Conservation (phyloP, 2,888 invertebrate genomes). For the Campoletis raptor region DNA sequence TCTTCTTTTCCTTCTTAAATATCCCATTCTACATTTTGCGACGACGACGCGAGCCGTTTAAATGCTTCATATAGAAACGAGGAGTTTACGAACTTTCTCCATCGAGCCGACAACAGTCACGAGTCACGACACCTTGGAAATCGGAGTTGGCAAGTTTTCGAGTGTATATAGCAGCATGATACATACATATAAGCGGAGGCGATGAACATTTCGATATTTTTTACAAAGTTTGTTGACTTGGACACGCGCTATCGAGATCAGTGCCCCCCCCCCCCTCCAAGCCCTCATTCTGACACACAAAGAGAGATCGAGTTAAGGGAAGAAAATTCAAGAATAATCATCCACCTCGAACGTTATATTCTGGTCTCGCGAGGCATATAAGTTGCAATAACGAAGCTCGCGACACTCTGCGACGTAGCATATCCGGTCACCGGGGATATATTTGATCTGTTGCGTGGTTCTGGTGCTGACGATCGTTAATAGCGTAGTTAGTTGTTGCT, state of each 20-base stretch:
- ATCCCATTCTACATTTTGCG: background rate
- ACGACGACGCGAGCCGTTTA: background rate
- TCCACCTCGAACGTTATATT: slow-evolving; percentile 13
- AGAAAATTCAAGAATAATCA: background rate
- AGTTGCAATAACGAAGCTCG: slow-evolving; percentile 9
- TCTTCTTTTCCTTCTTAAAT: background rate
- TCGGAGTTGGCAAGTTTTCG: slow-evolving; percentile 51
- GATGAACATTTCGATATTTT: background rate
- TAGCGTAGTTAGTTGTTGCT: background rate
- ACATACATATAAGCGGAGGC: background rate
- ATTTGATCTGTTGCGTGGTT: slow-evolving; percentile 2
- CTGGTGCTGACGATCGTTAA: background rate
- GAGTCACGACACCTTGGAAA: slow-evolving; percentile 72
- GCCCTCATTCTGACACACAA: slow-evolving; percentile 25
- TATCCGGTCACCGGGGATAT: slow-evolving; percentile 34
- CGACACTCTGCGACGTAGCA: slow-evolving; percentile 7
- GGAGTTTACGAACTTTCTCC: slow-evolving; percentile 77
- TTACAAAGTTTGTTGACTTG: background rate
- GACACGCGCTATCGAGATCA: slow-evolving; percentile 29
- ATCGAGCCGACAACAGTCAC: slow-evolving; percentile 65
- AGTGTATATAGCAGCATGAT: background rate
- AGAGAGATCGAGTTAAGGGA: slow-evolving; percentile 26
- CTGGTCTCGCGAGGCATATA: background rate
- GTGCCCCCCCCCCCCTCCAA: slow-evolving; percentile 15
- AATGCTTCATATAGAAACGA: slow-evolving; percentile 68